Conservation (phyloP, 2,113 vertebrate species). For the Eublepharis macularius region DNA sequence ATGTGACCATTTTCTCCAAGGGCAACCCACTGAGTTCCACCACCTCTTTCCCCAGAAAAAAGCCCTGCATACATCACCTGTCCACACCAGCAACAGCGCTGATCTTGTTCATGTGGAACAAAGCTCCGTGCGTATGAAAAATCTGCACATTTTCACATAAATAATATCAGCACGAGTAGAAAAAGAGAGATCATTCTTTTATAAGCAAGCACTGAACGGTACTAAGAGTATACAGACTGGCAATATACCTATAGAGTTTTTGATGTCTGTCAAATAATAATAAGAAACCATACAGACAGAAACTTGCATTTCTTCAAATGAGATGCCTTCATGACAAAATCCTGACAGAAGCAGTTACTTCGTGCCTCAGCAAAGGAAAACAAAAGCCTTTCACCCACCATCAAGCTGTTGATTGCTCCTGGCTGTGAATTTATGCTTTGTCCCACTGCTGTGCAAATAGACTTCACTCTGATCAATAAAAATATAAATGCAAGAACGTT, state of each 20-base stretch:
- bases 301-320: background rate
- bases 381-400: background rate
- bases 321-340: background rate
- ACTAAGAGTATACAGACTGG: background rate
- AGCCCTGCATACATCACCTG: too few species aligned
- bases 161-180: background rate
- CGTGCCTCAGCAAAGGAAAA: background rate
- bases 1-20: too few species aligned
- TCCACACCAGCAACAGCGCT: too few species aligned
- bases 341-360: background rate
- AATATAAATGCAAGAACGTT: background rate
- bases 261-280: background rate
- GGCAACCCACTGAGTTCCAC: too few species aligned
- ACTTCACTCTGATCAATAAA: constrained; percentile 1
- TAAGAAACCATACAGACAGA: background rate
- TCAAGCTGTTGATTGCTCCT: background rate
- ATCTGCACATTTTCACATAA: background rate
- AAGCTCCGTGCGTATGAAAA: too few species aligned
- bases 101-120: too few species aligned
- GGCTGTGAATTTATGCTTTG: background rate
- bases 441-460: background rate
- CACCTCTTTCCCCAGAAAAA: too few species aligned
- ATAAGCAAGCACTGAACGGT: background rate
- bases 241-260: background rate
- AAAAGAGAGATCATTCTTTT: background rate